Evolutionary conservation across 2,888 invertebrate species (phyloP).

Genomic region (Melanargia galathea): DNA sequence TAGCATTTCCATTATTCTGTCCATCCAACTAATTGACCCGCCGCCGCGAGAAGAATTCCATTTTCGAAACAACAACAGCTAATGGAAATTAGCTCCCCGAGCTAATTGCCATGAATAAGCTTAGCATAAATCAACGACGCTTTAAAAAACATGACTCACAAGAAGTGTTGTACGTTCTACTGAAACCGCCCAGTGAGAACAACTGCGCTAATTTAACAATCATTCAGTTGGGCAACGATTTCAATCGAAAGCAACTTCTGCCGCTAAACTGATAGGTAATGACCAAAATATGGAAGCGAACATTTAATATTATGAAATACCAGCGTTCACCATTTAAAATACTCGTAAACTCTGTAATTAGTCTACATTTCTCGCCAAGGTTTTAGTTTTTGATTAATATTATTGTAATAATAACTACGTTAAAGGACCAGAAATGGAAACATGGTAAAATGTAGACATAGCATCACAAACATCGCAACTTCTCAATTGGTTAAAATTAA

Average conservation of each 20-base stretch:
- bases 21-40: constrained; percentile 34
- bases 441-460: too few relatives aligned
- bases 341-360: too few relatives aligned
- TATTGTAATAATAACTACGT: too few relatives aligned
- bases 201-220: not conserved
- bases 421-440: too few relatives aligned
- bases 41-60: constrained; percentile 39
- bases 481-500: too few relatives aligned
- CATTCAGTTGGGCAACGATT: not conserved
- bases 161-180: constrained; percentile 13
- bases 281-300: too few relatives aligned
- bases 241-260: not conserved
- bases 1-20: constrained; percentile 24
- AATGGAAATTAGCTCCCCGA: constrained; percentile 42
- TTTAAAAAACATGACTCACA: constrained; percentile 36
- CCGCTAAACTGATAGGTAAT: not conserved
- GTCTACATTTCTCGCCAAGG: too few relatives aligned
- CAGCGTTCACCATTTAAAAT: too few relatives aligned
- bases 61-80: constrained; percentile 41
- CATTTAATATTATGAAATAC: too few relatives aligned
- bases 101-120: constrained; percentile 44
- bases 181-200: constrained; percentile 10
- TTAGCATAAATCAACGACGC: constrained; percentile 42
- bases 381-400: too few relatives aligned
- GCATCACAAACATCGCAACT: too few relatives aligned